phyloP scores from a whole-genome alignment of 2,888 invertebrate genomes.

The Heliconius sara region DNA sequence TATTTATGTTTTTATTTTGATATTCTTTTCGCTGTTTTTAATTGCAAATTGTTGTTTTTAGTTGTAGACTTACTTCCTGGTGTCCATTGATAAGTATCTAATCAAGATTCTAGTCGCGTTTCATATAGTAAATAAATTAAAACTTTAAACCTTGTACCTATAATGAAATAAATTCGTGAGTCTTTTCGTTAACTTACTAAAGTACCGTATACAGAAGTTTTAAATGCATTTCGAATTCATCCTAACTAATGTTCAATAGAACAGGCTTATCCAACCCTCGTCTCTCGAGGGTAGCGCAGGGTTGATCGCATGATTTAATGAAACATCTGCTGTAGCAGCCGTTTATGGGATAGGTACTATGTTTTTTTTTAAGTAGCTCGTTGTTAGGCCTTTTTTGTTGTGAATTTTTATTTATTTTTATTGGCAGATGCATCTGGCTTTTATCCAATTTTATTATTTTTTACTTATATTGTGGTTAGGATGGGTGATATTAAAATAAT shows the following conservation, averaged over 20 bases:
- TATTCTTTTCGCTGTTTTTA: too few relatives aligned
- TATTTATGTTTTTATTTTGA: not conserved
- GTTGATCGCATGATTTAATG: constrained; percentile 23
- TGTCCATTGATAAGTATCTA: too few relatives aligned
- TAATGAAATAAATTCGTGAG: not conserved
- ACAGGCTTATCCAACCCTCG: constrained; percentile 26
- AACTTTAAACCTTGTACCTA: not conserved
- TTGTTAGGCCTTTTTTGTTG: not conserved
- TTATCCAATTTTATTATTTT: not conserved
- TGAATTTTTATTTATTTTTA: not conserved
- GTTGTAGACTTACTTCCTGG: too few relatives aligned
- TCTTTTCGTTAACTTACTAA: not conserved
- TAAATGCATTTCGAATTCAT: not conserved
- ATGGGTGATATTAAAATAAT: too few relatives aligned
- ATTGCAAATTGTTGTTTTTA: too few relatives aligned
- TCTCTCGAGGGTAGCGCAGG: not conserved
- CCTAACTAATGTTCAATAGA: constrained; percentile 8
- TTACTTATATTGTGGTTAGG: not conserved
- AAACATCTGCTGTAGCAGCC: constrained; percentile 33
- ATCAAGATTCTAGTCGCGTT: too few relatives aligned
- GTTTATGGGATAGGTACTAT: constrained; percentile 7
- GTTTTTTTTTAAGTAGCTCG: not conserved
- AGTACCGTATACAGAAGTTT: not conserved
- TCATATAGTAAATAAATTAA: not conserved
- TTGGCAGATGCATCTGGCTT: not conserved